Evolutionary conservation across 2,113 vertebrate genomes (phyloP), one percentile per base, ranked within the genome.

Genomic region (Zosterops lateralis): DNA sequence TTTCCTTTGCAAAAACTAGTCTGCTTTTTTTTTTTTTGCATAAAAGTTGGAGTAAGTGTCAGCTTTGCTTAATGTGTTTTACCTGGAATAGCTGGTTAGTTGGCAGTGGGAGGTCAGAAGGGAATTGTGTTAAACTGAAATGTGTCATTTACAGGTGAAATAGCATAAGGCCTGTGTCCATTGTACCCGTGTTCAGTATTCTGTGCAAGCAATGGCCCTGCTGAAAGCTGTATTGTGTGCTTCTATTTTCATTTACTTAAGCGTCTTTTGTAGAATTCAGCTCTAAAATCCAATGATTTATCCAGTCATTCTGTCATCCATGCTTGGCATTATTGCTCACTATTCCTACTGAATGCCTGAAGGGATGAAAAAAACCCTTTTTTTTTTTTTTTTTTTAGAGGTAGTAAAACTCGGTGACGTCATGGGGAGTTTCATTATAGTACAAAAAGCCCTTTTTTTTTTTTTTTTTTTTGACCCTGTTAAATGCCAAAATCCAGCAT

Each of bases 211-310:
- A 78, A 7, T 4, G 20, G 32, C 28, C 29, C 42, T 89, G 65
- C 65, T 96, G 84, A 72, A 95, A 74, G 73, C 76, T 78, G 53
- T 24, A 42, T 90, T 81, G 31, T 72, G 45, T 86, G 75, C 66
- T 82, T 26, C 22, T 87, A 32, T 84, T 75, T 87, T 92, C 38
- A 79, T 95, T 95, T 89, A 70, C 48, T 79, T 90, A 26, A 83
- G 58, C 6, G 6, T 36, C 48, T 87, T 84, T 14, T 82, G 72
- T 74, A 17, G 75, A 93, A 76, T 86, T 90, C 54, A 70, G 17
- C 48, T 68, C 42, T 73, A 34, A 72, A 92, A 88, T 84, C 53
- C 56, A 50, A 36, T 76, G n/a, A 34, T 80, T 91, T 76, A 78
- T 93, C 40, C 62, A 68, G 65, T 32, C 31, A 32, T 62, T 84